Evolutionary conservation across 2,888 invertebrate genomes (phyloP), one percentile per base, ranked within the genome.

Genomic region (Tortricodes alternella): DNA sequence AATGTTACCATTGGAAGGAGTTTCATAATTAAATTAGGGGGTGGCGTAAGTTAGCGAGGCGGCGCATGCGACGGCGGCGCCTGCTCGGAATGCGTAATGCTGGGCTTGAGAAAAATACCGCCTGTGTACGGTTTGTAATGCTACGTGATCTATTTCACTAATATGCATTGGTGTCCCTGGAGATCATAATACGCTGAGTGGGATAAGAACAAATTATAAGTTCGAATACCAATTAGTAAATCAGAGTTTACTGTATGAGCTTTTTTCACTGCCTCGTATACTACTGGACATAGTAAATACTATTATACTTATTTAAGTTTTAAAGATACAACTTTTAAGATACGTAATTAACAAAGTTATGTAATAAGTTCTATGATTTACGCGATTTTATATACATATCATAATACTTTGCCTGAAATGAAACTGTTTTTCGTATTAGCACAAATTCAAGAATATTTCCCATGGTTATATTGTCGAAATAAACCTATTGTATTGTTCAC

Each of bases 81-180:
- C 80, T 82, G 84, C 75, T 75, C 75, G 70, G 85, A 85, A 85
- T 85, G 62, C 73, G 56, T 81, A 83, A 86, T 84, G 70, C 58
- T 46, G 27, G 29, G 51, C 58, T 59, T 59, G 59, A 50, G 50
- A 59, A 61, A 61, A 61, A 60, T 52, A 63, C 64, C 61, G 59
- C 60, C 62, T 60, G 62, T 62, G 62, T 64, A 58, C 55, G 43
- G 52, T 55, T 52, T 53, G 64, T 53, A 56, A 64, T 59, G 39
- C 62, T 67, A 69, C 68, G 67, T 69, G 69, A 64, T 62, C 59
- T 53, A 62, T 65, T 63, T 66, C 53, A 53, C 56, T 56, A 56
- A 56, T 56, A 44, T 56, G 56, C 49, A 56, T 56, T 56, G 50
- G 49, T 21, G 34, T 19, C 32, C 49, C 43, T 23, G 32, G 49